Evolutionary conservation across 2,888 invertebrate genomes (phyloP).

Genomic region (Lamellibrachia columna): DNA sequence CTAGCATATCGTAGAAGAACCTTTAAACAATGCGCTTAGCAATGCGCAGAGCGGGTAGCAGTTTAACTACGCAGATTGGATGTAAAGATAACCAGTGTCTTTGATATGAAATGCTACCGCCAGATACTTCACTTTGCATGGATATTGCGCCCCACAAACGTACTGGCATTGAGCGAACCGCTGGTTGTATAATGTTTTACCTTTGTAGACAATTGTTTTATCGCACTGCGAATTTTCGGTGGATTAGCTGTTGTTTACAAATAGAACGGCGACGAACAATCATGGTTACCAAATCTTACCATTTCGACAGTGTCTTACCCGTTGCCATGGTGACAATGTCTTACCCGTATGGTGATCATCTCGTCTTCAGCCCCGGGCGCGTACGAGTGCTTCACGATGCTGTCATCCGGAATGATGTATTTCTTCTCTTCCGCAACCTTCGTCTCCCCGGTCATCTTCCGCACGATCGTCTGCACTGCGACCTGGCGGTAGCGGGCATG

Average conservation of each 20-base stretch:
- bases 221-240: background rate
- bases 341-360: background rate
- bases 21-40: too few species aligned
- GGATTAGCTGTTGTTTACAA: background rate
- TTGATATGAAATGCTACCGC: too few species aligned
- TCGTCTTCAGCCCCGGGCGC: constrained; percentile 23
- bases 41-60: too few species aligned
- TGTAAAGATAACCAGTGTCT: too few species aligned
- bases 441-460: background rate
- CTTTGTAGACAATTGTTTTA: background rate
- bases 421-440: background rate
- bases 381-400: constrained; percentile 29
- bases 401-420: constrained; percentile 25
- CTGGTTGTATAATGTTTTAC: too few species aligned
- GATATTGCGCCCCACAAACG: too few species aligned
- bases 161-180: too few species aligned
- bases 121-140: too few species aligned
- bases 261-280: background rate
- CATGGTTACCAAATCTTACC: background rate
- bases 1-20: too few species aligned
- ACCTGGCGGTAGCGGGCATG: constrained; percentile 13
- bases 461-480: background rate
- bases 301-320: too few species aligned
- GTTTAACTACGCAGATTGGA: too few species aligned
- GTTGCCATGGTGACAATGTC: background rate